Conservation (phyloP, 2,113 vertebrate species). For the Epinephelus fuscoguttatus region DNA sequence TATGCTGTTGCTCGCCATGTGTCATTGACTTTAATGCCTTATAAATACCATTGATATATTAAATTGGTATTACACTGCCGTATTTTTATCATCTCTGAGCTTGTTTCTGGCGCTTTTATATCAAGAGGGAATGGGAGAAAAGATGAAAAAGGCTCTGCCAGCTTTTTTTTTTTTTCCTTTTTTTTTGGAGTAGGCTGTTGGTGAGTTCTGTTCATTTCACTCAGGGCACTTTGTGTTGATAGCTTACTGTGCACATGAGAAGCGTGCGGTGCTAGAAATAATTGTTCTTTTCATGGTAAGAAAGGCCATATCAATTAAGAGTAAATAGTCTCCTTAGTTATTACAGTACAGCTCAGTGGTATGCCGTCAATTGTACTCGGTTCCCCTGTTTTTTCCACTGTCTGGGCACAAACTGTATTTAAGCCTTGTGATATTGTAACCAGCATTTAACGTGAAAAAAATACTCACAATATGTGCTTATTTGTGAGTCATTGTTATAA, state of each 20-base stretch:
- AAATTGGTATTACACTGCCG: conserved; percentile 82
- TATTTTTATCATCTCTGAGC: conserved; percentile 83
- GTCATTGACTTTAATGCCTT: conserved; percentile 85
- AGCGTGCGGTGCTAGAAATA: conserved; percentile 82
- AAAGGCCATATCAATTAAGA: conserved; percentile 89
- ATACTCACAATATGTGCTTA: conserved; percentile 63
- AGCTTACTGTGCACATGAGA: conserved; percentile 85
- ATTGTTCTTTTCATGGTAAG: conserved; percentile 88
- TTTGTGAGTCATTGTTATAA: conserved; percentile 63
- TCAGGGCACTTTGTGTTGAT: conserved; percentile 83
- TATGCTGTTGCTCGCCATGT: conserved; percentile 80
- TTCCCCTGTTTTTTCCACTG: conserved; percentile 46
- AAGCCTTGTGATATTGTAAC: conserved; percentile 64
- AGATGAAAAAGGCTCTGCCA: conserved; percentile 62
- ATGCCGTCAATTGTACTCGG: conserved; percentile 72
- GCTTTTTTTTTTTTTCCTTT: conserved; percentile 27
- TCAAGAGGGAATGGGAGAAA: conserved; percentile 74
- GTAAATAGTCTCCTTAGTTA: conserved; percentile 87
- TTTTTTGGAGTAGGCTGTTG: conserved; percentile 70
- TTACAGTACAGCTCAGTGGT: conserved; percentile 85
- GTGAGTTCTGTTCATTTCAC: conserved; percentile 81
- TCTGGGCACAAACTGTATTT: conserved; percentile 65
- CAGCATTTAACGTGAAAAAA: conserved; percentile 68
- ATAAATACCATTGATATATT: conserved; percentile 87
- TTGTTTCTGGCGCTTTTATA: conserved; percentile 81